Evolutionary conservation across 1,140 invertebrate species (phyloP).

Genomic region (Sitophilus oryzae): DNA sequence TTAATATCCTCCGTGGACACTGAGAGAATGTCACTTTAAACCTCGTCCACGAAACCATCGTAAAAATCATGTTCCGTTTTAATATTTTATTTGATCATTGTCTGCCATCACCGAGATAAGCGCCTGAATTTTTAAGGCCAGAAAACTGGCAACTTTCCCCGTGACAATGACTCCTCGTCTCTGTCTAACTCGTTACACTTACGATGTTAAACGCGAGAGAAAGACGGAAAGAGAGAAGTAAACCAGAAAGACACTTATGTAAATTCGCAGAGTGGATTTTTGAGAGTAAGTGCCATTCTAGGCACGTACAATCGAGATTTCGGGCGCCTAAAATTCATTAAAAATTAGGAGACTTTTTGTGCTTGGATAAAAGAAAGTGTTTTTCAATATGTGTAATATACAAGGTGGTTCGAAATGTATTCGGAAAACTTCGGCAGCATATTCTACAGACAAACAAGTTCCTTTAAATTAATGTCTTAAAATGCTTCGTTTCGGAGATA

Average conservation of each 20-base stretch:
- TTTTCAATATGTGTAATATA: not conserved
- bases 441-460: no score
- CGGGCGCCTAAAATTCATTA: slow-evolving; percentile 43
- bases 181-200: not conserved
- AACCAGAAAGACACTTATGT: not conserved
- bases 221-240: not conserved
- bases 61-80: slow-evolving; percentile 41
- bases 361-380: not conserved
- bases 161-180: not conserved
- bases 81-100: slow-evolving; percentile 42
- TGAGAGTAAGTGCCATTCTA: slow-evolving; percentile 53
- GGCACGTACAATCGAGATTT: slow-evolving; percentile 71
- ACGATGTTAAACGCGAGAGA: not conserved
- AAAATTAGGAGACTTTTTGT: slow-evolving; percentile 35
- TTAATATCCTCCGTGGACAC: no score
- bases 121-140: slow-evolving; percentile 21
- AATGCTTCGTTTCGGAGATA: no score
- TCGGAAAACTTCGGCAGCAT: no score
- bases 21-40: slow-evolving; percentile 30
- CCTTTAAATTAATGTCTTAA: no score
- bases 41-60: slow-evolving; percentile 37
- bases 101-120: slow-evolving; percentile 33
- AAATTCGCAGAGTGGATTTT: not conserved
- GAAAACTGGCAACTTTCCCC: not conserved
- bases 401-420: no score